Conservation (phyloP, 2,888 invertebrate species). For the Microchrysa polita region DNA sequence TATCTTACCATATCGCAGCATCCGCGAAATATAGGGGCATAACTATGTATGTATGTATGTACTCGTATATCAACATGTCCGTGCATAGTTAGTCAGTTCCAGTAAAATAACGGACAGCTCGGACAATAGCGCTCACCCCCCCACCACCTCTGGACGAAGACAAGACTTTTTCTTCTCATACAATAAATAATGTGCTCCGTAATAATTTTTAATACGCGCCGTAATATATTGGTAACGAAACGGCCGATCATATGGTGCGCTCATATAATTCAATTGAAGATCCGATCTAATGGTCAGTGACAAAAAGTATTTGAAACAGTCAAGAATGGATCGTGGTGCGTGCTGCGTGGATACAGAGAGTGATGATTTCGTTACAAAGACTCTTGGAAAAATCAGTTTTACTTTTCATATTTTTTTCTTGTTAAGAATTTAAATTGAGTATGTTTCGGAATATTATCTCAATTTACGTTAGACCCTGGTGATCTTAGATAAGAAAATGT, state of each 20-base stretch:
- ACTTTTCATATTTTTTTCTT: too few relatives aligned
- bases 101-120: too few relatives aligned
- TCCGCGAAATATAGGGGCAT: too few relatives aligned
- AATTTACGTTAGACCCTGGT: slow-evolving; percentile 34
- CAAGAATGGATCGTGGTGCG: slow-evolving; percentile 22
- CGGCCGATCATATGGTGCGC: slow-evolving; percentile 38
- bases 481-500: slow-evolving; percentile 42
- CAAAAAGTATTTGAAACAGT: slow-evolving; percentile 49
- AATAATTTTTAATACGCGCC: too few relatives aligned
- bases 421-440: too few relatives aligned
- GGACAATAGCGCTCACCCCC: too few relatives aligned
- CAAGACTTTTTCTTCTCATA: too few relatives aligned
- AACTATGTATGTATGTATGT: too few relatives aligned
- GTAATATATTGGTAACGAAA: slow-evolving; percentile 25
- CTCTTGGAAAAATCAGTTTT: neutral
- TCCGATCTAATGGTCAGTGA: slow-evolving; percentile 50
- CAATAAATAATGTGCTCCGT: slow-evolving; percentile 11
- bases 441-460: too few relatives aligned
- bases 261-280: slow-evolving; percentile 50
- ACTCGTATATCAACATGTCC: neutral
- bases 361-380: slow-evolving; percentile 17
- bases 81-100: neutral
- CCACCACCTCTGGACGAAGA: slow-evolving; percentile 38
- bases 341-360: too few relatives aligned
- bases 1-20: too few relatives aligned